Base-by-base conservation (phyloP, 2,888 invertebrate species). In the Diaprepes abbreviatus region DNA sequence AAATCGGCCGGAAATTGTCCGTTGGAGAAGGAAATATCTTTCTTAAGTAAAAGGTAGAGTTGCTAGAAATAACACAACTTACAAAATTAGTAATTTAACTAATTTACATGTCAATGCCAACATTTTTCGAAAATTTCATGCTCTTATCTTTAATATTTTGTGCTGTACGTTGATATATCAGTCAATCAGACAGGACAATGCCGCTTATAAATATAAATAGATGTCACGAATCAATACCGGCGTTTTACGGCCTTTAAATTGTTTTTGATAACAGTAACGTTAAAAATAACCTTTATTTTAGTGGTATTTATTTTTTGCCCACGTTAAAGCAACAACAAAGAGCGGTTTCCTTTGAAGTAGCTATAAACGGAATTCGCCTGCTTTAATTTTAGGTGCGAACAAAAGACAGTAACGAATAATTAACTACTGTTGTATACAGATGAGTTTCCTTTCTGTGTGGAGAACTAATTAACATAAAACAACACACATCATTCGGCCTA, bases 261-360 rank as follows among this genome's bases (percentile, higher is more conserved):
- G 36, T 12, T 36, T 33, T n/a, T 36, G 36, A 36, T 36, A 3
- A 12, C 14, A 21, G 1, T 45, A 17, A n/a, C 1, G 5, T 45
- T 45, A 17, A 24, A 45, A 45, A 21, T 45, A 45, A 45, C 45
- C 12, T 24, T 45, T 45, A 3, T 4, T 21, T 24, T 24, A 3
- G 14, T 28, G 19, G 24, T 24, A 24, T 45, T 45, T 50, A 28
- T 21, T 28, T 28, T 24, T n/a, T 28, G 14, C 28, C 28, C 28
- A 14, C 12, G 14, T 50, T 16, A 50, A 50, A 28, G 28, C 28
- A 28, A 16, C 28, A 1, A 28, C n/a, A 28, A 50, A 28, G 48
- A 12, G 48, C 7, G n/a, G 48, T 50, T 48, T 31, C 48, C 48
- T 50, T 50, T 50, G 48, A 50, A 28, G 28, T 45, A 4, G 4